phyloP scores from a whole-genome alignment of 2,797 vertebrate genomes.

The Balearica regulorum region DNA sequence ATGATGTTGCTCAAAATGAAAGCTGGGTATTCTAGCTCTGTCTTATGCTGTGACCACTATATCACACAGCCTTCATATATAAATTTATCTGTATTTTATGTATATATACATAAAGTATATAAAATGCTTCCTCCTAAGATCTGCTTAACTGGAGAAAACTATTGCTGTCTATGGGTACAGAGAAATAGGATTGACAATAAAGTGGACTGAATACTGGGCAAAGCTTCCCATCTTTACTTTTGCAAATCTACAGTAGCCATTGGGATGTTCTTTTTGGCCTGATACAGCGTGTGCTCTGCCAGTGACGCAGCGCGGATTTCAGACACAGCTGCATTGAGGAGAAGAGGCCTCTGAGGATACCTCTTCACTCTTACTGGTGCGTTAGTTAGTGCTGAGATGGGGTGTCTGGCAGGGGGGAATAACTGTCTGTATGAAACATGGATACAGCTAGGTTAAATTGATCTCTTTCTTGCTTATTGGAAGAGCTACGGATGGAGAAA shows the following conservation, averaged over 20 bases:
- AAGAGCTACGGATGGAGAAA: background rate
- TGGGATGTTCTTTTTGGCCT: background rate
- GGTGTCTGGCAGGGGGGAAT: background rate
- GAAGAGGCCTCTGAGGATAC: background rate
- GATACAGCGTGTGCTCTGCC: accelerated
- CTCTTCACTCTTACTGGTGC: background rate
- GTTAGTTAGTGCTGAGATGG: background rate
- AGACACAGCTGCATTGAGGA: too few species aligned
- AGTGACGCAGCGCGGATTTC: background rate
- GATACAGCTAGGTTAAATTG: background rate
- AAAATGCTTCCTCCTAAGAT: background rate
- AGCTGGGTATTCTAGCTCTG: background rate
- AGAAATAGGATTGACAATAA: background rate
- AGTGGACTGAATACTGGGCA: background rate
- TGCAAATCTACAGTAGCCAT: background rate
- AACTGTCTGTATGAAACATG: background rate
- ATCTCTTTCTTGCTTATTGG: background rate
- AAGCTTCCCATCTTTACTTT: background rate
- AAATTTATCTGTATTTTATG: background rate
- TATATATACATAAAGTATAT: background rate
- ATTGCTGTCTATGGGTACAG: background rate
- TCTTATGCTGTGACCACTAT: background rate
- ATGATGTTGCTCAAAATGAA: background rate
- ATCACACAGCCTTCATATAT: background rate
- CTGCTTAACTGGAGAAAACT: background rate